Conservation (phyloP, 2,113 vertebrate species). For the Crotophaga sulcirostris region DNA sequence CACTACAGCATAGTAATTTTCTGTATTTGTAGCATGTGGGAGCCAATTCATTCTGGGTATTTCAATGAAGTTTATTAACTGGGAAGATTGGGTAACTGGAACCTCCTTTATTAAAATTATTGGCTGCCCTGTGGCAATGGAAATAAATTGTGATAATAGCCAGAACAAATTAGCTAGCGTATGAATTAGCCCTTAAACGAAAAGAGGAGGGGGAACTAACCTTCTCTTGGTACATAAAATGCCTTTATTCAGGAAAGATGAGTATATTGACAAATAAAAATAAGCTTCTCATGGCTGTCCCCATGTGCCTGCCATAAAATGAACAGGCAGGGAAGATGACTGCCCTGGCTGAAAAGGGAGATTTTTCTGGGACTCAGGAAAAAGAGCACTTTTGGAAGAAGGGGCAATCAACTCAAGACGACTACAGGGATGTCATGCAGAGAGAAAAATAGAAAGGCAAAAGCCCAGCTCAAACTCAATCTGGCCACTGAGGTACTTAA, state of each 20-base stretch:
- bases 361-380: too few relatives aligned
- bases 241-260: neutral
- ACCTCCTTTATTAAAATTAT: conserved; percentile 73
- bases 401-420: too few relatives aligned
- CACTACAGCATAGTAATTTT: conserved; percentile 56
- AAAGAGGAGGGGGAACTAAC: conserved; percentile 22
- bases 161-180: conserved; percentile 71
- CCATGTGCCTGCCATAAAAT: too few relatives aligned
- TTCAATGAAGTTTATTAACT: conserved; percentile 74
- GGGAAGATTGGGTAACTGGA: conserved; percentile 69
- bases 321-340: too few relatives aligned
- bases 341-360: too few relatives aligned
- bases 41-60: conserved; percentile 59
- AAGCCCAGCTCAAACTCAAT: too few relatives aligned
- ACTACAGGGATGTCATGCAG: too few relatives aligned
- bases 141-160: conserved; percentile 75
- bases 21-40: conserved; percentile 47
- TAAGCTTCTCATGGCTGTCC: neutral
- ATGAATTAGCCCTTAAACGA: conserved; percentile 61
- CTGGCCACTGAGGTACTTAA: too few relatives aligned
- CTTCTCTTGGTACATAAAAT: neutral
- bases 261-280: conserved; percentile 16
- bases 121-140: conserved; percentile 61
- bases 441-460: too few relatives aligned
- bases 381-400: too few relatives aligned